Evolutionary conservation across 2,113 vertebrate species (phyloP).

Genomic region (Dolichotis patagonum): DNA sequence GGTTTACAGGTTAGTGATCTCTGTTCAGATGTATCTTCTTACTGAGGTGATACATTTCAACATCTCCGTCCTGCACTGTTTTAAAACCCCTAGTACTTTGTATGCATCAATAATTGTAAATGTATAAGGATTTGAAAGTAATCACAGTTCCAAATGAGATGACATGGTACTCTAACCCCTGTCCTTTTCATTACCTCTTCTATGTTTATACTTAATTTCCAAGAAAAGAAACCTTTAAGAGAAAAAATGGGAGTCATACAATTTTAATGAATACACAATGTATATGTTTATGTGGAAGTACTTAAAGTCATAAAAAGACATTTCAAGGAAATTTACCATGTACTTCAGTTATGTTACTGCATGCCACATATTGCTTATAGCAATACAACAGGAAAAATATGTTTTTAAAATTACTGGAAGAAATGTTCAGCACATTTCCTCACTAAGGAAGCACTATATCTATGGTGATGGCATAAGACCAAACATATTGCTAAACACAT

Average conservation of each 20-base stretch:
- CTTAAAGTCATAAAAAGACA: not conserved
- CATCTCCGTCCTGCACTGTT: not conserved
- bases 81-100: not conserved
- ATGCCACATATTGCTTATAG: not conserved
- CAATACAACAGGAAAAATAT: not conserved
- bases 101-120: not conserved
- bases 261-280: not conserved
- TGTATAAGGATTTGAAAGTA: not conserved
- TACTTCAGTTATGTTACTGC: not conserved
- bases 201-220: not conserved
- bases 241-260: not conserved
- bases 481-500: not conserved
- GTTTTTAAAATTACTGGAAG: not conserved
- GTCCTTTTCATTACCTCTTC: not conserved
- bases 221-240: slow-evolving; percentile 9
- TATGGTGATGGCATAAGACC: not conserved
- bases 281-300: not conserved
- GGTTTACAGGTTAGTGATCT: not conserved
- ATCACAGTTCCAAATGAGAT: not conserved
- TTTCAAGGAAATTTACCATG: not conserved
- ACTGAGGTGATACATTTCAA: not conserved
- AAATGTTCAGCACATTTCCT: not conserved
- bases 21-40: not conserved
- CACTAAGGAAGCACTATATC: not conserved
- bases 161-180: not conserved